Evolutionary conservation across 2,113 vertebrate species (phyloP), one percentile per base, ranked within the genome.

Genomic region (Rhizomys pruinosus): DNA sequence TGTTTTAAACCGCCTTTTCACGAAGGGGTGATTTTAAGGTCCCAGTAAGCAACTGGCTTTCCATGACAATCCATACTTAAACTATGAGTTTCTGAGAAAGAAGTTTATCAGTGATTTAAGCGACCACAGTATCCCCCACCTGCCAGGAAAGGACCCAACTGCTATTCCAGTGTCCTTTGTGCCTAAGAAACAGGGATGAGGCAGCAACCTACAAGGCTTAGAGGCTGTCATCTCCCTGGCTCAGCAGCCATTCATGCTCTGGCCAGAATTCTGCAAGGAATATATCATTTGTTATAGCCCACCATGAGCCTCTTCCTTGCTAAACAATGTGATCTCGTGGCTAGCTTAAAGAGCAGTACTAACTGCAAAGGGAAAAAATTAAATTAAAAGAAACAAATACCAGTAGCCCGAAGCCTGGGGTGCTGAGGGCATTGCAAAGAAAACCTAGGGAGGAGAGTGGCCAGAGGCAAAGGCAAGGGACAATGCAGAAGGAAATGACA

Each of bases 341-440:
- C 47, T 93, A 64, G 71, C 44, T 90, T 71, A 19, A 37, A 66
- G 68, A 25, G 64, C 76, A 25, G 66, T 69, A 82, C 39, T 88
- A 59, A 19, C 47, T 74, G 72, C 84, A 95, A 66, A 76, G 78
- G 78, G 42, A 96, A 91, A 76, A 90, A 93, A 77, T 87, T 64
- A 22, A 90, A 94, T 89, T 2, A 92, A 74, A 88, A 91, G 96
- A 96, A 95, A 59, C 95, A 87, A 71, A 94, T 79, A 87, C 74
- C 59, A 39, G 39, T 2, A 10, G 78, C 68, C 72, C 8, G 2
- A 37, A 76, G 86, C 91, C 90, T 95, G 89, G 73, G 86, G 92
- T 96, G 37, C 93, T 93, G 42, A 82, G 97, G 82, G 87, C 94
- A 94, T 93, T 94, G 81, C 90, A 87, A 74, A 94, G 93, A 88